These are phyloP conservation scores for Calameuta idolon DNA, from an alignment of 2,888 invertebrate species.

Conservation along the genomic window DNA sequence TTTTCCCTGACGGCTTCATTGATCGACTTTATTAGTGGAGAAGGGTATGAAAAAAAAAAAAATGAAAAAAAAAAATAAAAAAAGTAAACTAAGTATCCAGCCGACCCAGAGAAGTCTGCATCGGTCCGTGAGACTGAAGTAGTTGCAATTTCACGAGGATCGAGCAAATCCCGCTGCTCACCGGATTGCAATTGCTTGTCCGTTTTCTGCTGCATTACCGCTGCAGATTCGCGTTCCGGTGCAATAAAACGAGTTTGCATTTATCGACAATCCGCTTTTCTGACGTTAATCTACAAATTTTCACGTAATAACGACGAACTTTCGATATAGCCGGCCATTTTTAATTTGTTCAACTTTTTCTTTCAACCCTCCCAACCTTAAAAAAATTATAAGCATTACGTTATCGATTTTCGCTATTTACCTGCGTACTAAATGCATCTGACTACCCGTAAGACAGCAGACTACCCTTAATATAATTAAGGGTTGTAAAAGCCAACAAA, in stretches of 20 bases:
- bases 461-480: not conserved
- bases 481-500: not conserved
- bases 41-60: too few relatives aligned
- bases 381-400: not conserved
- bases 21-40: not conserved
- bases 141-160: conserved; percentile 12
- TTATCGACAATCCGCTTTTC: not conserved
- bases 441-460: too few relatives aligned
- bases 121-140: not conserved
- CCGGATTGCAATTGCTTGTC: conserved; percentile 20
- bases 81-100: not conserved
- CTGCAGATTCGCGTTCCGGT: not conserved
- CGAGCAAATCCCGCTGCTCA: conserved; percentile 13
- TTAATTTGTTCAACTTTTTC: not conserved
- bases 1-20: not conserved
- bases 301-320: not conserved
- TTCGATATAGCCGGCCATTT: not conserved
- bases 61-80: not conserved
- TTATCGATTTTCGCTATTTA: not conserved
- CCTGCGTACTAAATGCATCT: not conserved
- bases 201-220: conserved; percentile 16
- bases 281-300: not conserved
- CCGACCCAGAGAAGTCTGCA: not conserved
- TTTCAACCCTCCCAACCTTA: not conserved
- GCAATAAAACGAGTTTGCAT: not conserved